A percentile compares a stretch with the other conserved stretches of the same genome.
Evolutionary conservation across 2,888 invertebrate species (phyloP).

Genomic region (Gastracanthus pulcherrimus): DNA sequence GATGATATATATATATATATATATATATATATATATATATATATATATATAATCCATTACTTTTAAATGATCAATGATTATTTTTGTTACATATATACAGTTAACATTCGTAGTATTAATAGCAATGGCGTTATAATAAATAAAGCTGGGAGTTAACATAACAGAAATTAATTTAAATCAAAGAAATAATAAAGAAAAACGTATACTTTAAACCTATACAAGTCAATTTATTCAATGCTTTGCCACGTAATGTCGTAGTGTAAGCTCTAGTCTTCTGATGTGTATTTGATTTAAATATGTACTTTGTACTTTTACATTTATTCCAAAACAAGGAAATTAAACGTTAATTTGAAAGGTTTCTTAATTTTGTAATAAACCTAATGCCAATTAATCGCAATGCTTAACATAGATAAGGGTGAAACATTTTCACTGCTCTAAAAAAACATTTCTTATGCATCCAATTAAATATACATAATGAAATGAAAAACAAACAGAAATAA

Average conservation of each 20-base stretch:
- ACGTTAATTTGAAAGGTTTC: neutral
- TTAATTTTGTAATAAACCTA: neutral
- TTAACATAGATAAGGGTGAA: neutral
- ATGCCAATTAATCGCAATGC: neutral
- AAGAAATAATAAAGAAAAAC: slow-evolving; percentile 6
- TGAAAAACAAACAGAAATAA: neutral
- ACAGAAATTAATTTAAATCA: slow-evolving; percentile 9
- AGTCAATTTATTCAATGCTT: slow-evolving; percentile 11
- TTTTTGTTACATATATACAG: slow-evolving; percentile 57
- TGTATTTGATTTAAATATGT: slow-evolving; percentile 45
- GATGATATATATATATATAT: no score
- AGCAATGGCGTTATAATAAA: slow-evolving; percentile 29
- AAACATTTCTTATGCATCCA: no score
- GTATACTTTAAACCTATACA: slow-evolving; percentile 22
- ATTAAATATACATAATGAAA: neutral
- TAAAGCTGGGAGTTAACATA: slow-evolving; percentile 24
- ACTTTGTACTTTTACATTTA: slow-evolving; percentile 53
- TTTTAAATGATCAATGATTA: no score
- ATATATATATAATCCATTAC: no score
- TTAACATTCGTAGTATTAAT: slow-evolving; percentile 22
- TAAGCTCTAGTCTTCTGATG: slow-evolving; percentile 45
- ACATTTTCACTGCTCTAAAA: neutral
- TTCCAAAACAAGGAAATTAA: neutral
- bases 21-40: no score
- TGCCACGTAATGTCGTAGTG: neutral